Evolutionary conservation across 2,113 vertebrate genomes (phyloP).

Genomic region (Terrapene triunguis): DNA sequence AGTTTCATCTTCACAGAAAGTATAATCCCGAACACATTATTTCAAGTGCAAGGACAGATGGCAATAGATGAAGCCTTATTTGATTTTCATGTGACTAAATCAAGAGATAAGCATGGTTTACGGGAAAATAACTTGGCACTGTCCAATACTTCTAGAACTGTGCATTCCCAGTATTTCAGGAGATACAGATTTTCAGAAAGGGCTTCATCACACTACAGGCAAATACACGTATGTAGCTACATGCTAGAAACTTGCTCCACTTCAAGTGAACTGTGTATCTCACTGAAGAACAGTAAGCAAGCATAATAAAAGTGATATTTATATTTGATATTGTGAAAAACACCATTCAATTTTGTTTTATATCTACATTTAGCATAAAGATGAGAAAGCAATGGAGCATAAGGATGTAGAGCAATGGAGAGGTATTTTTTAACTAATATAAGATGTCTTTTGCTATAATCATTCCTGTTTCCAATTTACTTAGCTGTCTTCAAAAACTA

Average conservation of each 20-base stretch:
- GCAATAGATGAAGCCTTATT: background rate
- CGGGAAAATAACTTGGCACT: background rate
- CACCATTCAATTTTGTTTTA: background rate
- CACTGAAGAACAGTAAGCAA: background rate
- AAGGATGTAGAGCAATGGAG: background rate
- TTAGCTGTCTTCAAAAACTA: background rate
- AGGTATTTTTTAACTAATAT: background rate
- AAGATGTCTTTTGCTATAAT: background rate
- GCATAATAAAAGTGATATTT: background rate
- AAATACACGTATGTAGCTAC: background rate
- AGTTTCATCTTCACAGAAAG: background rate
- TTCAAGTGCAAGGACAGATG: background rate
- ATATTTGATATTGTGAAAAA: background rate
- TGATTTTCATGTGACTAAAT: background rate
- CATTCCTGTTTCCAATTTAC: accelerated
- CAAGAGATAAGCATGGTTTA: background rate
- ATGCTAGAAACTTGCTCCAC: slow-evolving; percentile 7
- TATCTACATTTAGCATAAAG: background rate
- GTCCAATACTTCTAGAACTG: background rate
- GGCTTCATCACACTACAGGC: background rate
- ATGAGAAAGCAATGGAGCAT: background rate
- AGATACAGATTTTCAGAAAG: background rate
- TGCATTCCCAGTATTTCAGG: background rate
- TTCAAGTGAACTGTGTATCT: background rate
- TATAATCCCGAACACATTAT: background rate